These are phyloP conservation scores for Peromyscus leucopus DNA, from an alignment of 2,113 vertebrate species.

Conservation along the genomic window DNA sequence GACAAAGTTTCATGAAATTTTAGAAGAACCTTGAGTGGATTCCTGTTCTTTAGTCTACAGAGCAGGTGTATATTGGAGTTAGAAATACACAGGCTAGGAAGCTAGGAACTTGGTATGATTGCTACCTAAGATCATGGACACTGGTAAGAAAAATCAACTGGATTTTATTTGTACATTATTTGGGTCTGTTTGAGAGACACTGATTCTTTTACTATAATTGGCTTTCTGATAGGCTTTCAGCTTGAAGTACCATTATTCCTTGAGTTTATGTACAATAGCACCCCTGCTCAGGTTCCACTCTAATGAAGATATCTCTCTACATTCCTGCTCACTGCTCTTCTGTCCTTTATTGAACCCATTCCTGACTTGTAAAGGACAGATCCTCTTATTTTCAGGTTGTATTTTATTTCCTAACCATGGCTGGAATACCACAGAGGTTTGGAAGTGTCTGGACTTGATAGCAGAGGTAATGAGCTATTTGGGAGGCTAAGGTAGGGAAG, in stretches of 20 bases:
- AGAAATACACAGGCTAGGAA: neutral
- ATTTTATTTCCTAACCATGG: neutral
- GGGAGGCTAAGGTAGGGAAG: neutral
- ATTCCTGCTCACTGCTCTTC: neutral
- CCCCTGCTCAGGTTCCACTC: neutral
- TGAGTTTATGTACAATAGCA: neutral
- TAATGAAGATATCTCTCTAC: neutral
- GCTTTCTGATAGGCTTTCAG: neutral
- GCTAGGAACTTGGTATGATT: neutral
- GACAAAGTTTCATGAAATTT: conserved; percentile 41
- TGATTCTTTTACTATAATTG: conserved; percentile 31
- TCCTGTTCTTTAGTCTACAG: neutral
- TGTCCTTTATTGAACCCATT: neutral
- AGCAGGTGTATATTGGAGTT: neutral
- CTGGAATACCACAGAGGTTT: neutral
- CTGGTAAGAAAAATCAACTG: neutral
- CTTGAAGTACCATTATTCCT: conserved; percentile 1
- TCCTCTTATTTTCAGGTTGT: neutral
- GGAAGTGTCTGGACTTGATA: neutral
- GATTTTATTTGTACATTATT: conserved; percentile 23
- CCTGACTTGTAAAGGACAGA: neutral
- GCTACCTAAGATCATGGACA: neutral
- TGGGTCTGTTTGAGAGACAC: conserved; percentile 16
- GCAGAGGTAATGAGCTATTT: neutral
- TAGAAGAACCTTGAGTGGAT: neutral